Conservation (phyloP, 2,888 invertebrate species). For the Drosophila infuscata region DNA sequence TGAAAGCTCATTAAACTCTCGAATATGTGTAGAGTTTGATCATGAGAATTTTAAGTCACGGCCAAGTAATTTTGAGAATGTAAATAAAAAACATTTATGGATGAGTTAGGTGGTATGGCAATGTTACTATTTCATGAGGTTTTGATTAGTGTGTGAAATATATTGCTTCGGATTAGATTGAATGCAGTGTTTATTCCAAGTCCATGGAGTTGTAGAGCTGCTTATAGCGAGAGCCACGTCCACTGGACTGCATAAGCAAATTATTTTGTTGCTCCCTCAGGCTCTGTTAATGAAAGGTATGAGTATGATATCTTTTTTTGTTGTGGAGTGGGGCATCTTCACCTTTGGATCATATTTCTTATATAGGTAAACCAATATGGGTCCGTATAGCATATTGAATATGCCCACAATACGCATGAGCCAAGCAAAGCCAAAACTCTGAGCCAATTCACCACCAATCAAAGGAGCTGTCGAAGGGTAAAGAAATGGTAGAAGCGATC, state of each 20-base stretch:
- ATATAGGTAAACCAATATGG: conserved; percentile 86
- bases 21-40: neutral
- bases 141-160: conserved; percentile 12
- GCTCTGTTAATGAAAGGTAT: conserved; percentile 46
- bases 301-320: neutral
- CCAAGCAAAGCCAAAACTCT: conserved; percentile 90
- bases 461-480: conserved; percentile 88
- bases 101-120: neutral
- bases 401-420: conserved; percentile 90
- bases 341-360: conserved; percentile 83
- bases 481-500: neutral
- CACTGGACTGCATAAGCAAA: conserved; percentile 78
- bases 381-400: conserved; percentile 89
- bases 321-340: neutral
- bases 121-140: neutral
- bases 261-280: conserved; percentile 81
- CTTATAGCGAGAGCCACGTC: conserved; percentile 81
- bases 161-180: conserved; percentile 43
- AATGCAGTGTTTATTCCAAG: conserved; percentile 58
- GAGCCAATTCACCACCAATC: conserved; percentile 90
- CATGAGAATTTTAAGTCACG: conserved; percentile 23
- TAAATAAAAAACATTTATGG: conserved; percentile 6
- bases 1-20: neutral
- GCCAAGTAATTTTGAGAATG: conserved; percentile 8
- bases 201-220: conserved; percentile 84